phyloP scores from a whole-genome alignment of 1,140 invertebrate species.

The Drosophila grimshawi region DNA sequence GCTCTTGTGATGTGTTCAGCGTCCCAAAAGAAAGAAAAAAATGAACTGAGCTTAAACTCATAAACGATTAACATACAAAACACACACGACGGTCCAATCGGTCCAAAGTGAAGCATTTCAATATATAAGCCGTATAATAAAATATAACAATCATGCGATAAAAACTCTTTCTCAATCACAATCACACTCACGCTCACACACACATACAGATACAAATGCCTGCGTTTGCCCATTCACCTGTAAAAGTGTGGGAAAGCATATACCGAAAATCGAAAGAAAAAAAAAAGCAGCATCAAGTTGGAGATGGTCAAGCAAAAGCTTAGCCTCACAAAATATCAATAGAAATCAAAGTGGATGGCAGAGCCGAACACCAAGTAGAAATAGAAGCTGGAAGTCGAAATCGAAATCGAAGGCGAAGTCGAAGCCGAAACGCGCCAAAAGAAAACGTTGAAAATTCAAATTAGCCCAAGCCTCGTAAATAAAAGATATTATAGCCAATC shows the following conservation, averaged over 20 bases:
- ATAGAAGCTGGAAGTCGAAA: conserved; percentile 30
- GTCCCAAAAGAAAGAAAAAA: conserved; percentile 18
- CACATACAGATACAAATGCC: conserved; percentile 5
- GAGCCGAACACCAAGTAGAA: conserved; percentile 44
- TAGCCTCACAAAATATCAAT: conserved; percentile 39
- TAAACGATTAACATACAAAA: conserved; percentile 82
- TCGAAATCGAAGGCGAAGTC: not conserved
- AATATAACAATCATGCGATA: conserved; percentile 82
- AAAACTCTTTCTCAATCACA: conserved; percentile 77
- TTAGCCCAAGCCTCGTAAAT: conserved; percentile 83
- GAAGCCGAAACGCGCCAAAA: conserved; percentile 54
- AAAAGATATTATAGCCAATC: conserved; percentile 84
- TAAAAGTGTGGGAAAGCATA: conserved; percentile 84
- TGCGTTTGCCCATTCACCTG: conserved; percentile 72
- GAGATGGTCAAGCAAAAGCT: conserved; percentile 49
- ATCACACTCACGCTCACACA: conserved; percentile 13
- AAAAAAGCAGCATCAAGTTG: conserved; percentile 35
- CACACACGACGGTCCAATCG: conserved; percentile 70
- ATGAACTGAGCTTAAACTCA: conserved; percentile 67
- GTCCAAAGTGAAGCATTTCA: conserved; percentile 70
- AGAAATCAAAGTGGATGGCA: conserved; percentile 51
- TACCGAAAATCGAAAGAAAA: conserved; percentile 47
- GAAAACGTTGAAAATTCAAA: conserved; percentile 84
- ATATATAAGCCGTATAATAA: conserved; percentile 76
- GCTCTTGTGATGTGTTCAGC: conserved; percentile 27